Conservation (phyloP, 2,113 vertebrate genomes). For the Corvus moneduloides region DNA sequence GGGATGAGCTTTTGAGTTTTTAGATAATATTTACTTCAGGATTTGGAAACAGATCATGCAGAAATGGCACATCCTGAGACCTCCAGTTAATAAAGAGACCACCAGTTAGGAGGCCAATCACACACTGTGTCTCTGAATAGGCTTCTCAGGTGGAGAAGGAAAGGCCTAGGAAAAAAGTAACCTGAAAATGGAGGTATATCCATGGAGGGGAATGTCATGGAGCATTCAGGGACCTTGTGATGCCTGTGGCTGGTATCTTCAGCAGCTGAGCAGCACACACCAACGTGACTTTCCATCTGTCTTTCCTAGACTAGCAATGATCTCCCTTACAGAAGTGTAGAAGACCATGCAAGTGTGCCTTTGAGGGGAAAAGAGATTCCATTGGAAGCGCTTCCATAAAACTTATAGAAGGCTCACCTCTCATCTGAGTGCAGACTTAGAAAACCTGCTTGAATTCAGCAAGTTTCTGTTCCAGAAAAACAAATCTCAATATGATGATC, state of each 20-base stretch:
- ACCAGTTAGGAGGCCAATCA: not conserved
- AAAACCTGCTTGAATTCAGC: not conserved
- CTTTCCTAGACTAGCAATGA: not conserved
- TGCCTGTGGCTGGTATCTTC: not conserved
- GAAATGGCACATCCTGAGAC: not conserved
- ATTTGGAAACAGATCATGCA: not conserved
- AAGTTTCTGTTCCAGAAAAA: not conserved
- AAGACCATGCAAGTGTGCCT: not conserved
- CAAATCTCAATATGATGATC: not conserved
- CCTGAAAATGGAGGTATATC: not conserved
- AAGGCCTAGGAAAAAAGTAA: not conserved
- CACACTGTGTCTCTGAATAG: not conserved
- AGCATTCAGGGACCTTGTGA: rapidly evolving
- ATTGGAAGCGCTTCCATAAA: not conserved
- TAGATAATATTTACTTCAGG: not conserved
- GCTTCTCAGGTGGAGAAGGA: not conserved
- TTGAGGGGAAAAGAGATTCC: not conserved
- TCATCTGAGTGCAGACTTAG: not conserved
- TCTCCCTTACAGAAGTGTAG: not conserved
- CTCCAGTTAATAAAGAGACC: not conserved
- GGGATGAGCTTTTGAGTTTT: not conserved
- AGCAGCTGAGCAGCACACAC: not conserved
- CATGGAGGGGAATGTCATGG: not conserved
- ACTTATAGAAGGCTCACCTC: not conserved
- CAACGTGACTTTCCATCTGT: not conserved